Base-by-base conservation (phyloP, 2,113 vertebrate species). In the Myiagra hebetior region DNA sequence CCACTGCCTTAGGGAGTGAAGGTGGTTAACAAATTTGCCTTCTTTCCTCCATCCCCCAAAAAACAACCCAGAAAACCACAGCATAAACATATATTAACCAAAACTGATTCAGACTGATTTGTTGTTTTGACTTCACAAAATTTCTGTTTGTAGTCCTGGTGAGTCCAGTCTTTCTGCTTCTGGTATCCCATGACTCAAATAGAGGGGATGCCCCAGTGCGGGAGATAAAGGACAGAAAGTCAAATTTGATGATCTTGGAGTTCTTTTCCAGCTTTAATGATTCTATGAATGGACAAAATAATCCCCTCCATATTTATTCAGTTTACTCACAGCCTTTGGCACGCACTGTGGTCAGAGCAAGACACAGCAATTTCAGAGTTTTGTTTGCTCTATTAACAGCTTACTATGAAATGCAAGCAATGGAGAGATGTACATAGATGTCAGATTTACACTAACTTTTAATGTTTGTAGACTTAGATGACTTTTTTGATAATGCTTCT, bases 381-480 rank as follows among this genome's bases (percentile, higher is more conserved):
- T 87, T 75, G 21, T 93, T 90, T 96, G 59, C 41, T 87, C 62
- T 85, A 59, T 79, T 87, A 91, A 55, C 56, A 77, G 50, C 35
- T 77, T 80, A 69, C 46, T 62, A 63, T 47, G 67, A 95, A 96
- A 84, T 67, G 47, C 55, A 94, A 84, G 72, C 83, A 93, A 31
- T 6, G 39, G 39, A 62, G 82, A 88, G 79, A 83, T 74, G 50
- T 77, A 95, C 50, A 80, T 15, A 89, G 76, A 30, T 14, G 39
- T 41, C 41, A 92, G 63, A 83, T 94, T 96, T 92, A 92, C 79
- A 95, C 83, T 96, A 95, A 96, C 72, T 95, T 95, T 93, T 84
- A 89, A 86, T 92, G 55, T 95, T 92, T 94, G 68, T 86, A 91
- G 67, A 92, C 59, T 91, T 92, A 89, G 75, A 92, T 90, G 59